phyloP scores from a whole-genome alignment of 2,888 invertebrate species.

The Papilio gigon region DNA sequence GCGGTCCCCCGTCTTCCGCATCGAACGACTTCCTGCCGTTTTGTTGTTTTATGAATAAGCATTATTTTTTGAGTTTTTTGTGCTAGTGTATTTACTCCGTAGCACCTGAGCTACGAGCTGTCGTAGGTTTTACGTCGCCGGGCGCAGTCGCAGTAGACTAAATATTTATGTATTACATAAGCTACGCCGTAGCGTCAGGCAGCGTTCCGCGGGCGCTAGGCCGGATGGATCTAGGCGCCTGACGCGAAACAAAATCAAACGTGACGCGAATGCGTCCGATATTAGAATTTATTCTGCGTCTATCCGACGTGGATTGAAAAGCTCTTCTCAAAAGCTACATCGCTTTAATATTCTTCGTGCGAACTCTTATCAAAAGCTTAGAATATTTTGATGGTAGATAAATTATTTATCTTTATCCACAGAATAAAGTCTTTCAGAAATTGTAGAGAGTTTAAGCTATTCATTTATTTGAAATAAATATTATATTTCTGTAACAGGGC shows the following conservation, averaged over 20 bases:
- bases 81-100: neutral
- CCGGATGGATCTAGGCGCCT: conserved; percentile 13
- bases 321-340: neutral
- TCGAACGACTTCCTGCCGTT: too few species aligned
- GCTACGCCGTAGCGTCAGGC: neutral
- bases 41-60: neutral
- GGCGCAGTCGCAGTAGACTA: too few species aligned
- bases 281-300: conserved; percentile 33
- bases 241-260: conserved; percentile 28
- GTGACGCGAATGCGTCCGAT: conserved; percentile 28
- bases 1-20: too few species aligned
- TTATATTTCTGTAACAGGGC: neutral
- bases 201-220: neutral
- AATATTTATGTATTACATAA: conserved; percentile 1
- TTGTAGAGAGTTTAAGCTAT: neutral
- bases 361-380: conserved; percentile 27
- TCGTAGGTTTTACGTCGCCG: too few species aligned
- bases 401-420: conserved; percentile 20
- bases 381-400: conserved; percentile 16
- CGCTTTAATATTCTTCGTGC: conserved; percentile 15
- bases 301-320: conserved; percentile 9
- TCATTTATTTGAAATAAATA: conserved; percentile 9
- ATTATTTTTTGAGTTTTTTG: neutral
- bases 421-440: neutral
- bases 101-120: too few species aligned